A percentile compares a stretch with the other conserved stretches of the same genome.
These are phyloP conservation scores for Gambelia wislizenii DNA, from an alignment of 2,797 vertebrate genomes.

Conservation along the genomic window DNA sequence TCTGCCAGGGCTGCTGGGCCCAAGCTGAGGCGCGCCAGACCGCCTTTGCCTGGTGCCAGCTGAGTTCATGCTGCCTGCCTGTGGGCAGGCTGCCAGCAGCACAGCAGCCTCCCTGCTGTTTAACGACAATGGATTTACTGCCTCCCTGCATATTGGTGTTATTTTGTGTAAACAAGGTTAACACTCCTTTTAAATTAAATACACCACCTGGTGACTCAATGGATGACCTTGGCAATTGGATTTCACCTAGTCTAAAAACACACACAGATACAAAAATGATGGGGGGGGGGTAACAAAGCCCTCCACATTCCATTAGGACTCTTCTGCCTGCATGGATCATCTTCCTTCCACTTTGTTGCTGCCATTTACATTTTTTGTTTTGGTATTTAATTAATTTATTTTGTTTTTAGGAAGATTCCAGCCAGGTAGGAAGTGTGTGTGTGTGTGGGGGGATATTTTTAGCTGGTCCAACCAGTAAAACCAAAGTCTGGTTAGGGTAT, in stretches of 20 bases:
- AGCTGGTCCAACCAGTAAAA: background rate
- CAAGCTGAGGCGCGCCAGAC: constrained; percentile 70
- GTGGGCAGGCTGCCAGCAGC: constrained; percentile 87
- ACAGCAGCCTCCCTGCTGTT: constrained; percentile 89
- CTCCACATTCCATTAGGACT: background rate
- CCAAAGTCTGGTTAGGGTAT: background rate
- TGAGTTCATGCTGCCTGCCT: constrained; percentile 67
- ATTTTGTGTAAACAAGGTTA: constrained; percentile 98
- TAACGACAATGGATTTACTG: constrained; percentile 96
- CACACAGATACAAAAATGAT: background rate
- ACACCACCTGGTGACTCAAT: constrained; percentile 90
- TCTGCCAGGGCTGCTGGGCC: constrained; percentile 68
- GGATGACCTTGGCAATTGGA: constrained; percentile 86
- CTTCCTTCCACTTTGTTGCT: background rate
- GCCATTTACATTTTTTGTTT: background rate
- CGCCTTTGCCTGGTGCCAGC: constrained; percentile 77
- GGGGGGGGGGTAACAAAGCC: background rate
- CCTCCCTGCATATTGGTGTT: constrained; percentile 88
- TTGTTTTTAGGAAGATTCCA: background rate
- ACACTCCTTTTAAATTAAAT: constrained; percentile 93
- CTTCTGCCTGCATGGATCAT: background rate
- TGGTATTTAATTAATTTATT: background rate
- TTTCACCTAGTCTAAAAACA: constrained; percentile 80
- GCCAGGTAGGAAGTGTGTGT: no score
- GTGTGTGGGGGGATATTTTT: background rate